Base-by-base conservation (phyloP, 2,113 vertebrate genomes). In the Aix galericulata region DNA sequence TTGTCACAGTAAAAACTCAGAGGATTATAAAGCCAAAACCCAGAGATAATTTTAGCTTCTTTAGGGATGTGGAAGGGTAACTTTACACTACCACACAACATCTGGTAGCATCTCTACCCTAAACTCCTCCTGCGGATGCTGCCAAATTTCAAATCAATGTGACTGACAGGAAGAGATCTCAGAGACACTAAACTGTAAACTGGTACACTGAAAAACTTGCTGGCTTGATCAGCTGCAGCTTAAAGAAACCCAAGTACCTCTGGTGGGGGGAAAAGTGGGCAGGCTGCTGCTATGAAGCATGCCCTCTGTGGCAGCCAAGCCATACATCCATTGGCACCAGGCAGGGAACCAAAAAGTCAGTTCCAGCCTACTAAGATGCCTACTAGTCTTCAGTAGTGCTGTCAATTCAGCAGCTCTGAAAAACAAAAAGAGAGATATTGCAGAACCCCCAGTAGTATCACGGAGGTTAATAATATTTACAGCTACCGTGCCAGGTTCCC, bases 291-390 rank as follows among this genome's bases (percentile, higher is more conserved):
- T 78, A 10, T 21, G 52, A 82, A 86, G 55, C 18, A n/a, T 29
- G 56, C 20, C 20, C 53, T 27, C n/a, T 52, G 42, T 40, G 88
- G 60, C 12, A 86, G 64, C 26, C 76, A 92, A 91, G 52, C n/a
- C 64, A 82, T 22, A 29, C 64, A 82, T 15, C n/a, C 15, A 25
- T 0, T 0, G 27, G 13, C 13, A 79, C 18, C 31, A 90, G 10
- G 17, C 58, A 62, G 31, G 40, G 46, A 81, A 91, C 56, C n/a
- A 86, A 93, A 92, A 86, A 44, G 34, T 6, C 56, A 40, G 62
- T 55, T 58, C 2, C 6, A 89, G 31, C n/a, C 46, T 60, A 44
- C 52, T 53, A 74, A 60, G 20, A 87, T 66, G 12, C 16, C 38
- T 66, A 67, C 66, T 60, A 74, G n/a, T 74, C 34, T 76, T 73